A percentile compares a stretch with the other conserved stretches of the same genome.
These are phyloP conservation scores for Rotaria sp. DNA, from an alignment of 2,888 invertebrate genomes.

Conservation along the genomic window DNA sequence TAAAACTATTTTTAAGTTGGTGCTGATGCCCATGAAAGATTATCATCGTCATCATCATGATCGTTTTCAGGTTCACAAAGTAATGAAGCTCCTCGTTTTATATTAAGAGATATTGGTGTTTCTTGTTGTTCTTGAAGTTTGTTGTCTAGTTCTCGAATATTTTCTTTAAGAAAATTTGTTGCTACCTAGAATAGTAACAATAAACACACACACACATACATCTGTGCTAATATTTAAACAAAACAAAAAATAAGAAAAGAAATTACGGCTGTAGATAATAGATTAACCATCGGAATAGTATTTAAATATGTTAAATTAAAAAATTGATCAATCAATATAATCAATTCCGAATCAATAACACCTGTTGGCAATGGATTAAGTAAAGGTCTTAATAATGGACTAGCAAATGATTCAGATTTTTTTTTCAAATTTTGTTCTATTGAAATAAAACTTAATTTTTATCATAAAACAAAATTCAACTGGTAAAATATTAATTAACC, in stretches of 20 bases:
- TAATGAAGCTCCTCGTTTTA: not conserved
- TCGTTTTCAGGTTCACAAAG: not conserved
- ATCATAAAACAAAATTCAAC: too few species aligned
- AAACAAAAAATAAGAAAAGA: too few species aligned
- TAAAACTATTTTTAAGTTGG: not conserved
- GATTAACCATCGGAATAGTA: slow-evolving; percentile 7
- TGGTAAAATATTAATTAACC: not conserved
- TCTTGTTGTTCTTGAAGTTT: not conserved
- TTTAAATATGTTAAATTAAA: slow-evolving; percentile 22
- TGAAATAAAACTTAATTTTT: not conserved
- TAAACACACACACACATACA: not conserved
- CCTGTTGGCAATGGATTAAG: not conserved
- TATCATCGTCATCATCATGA: not conserved
- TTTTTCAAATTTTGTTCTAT: not conserved
- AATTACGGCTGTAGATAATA: slow-evolving; percentile 17
- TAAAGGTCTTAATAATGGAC: too few species aligned
- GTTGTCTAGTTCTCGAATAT: slow-evolving; percentile 10
- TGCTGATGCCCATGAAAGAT: not conserved
- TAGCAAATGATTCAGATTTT: not conserved
- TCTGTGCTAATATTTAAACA: not conserved
- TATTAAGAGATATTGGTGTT: not conserved
- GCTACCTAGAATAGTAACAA: not conserved
- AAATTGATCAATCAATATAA: not conserved
- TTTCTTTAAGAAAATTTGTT: not conserved
- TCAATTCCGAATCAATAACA: not conserved